Conservation (phyloP, 1,140 invertebrate species). For the Danaus melanippus region DNA sequence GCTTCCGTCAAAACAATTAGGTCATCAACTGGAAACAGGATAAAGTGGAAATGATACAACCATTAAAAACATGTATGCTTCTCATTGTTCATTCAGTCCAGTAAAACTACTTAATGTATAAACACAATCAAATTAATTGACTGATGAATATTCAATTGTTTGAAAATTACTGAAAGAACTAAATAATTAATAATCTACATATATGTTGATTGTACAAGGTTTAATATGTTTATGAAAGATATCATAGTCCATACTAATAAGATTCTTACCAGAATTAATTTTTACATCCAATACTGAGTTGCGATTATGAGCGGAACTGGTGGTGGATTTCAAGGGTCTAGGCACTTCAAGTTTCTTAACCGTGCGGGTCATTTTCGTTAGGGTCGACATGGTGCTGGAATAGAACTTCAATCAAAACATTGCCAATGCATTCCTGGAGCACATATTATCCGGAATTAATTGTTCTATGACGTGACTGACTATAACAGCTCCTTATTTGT, state of each 20-base stretch:
- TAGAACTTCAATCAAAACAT: slow-evolving; percentile 23
- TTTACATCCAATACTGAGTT: slow-evolving; percentile 66
- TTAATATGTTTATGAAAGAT: neutral
- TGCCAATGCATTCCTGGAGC: slow-evolving; percentile 2
- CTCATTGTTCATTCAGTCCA: no score
- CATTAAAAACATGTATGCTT: no score
- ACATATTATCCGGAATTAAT: no score
- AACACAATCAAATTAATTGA: no score
- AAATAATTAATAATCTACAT: no score
- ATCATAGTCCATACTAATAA: slow-evolving; percentile 19
- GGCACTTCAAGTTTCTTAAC: slow-evolving; percentile 83
- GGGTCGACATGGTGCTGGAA: slow-evolving; percentile 67
- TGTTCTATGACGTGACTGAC: slow-evolving; percentile 20
- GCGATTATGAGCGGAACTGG: slow-evolving; percentile 65
- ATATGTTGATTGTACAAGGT: no score
- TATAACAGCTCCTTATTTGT: slow-evolving; percentile 42
- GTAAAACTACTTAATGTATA: no score
- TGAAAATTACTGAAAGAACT: neutral
- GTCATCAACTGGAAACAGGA: slow-evolving; percentile 74
- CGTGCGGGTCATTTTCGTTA: slow-evolving; percentile 72
- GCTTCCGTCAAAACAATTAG: slow-evolving; percentile 80
- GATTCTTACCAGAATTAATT: slow-evolving; percentile 68
- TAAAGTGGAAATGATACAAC: no score
- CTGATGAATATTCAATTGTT: no score
- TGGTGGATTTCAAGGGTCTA: slow-evolving; percentile 78